Evolutionary conservation across 2,113 vertebrate genomes (phyloP).

Genomic region (Merops nubicus): DNA sequence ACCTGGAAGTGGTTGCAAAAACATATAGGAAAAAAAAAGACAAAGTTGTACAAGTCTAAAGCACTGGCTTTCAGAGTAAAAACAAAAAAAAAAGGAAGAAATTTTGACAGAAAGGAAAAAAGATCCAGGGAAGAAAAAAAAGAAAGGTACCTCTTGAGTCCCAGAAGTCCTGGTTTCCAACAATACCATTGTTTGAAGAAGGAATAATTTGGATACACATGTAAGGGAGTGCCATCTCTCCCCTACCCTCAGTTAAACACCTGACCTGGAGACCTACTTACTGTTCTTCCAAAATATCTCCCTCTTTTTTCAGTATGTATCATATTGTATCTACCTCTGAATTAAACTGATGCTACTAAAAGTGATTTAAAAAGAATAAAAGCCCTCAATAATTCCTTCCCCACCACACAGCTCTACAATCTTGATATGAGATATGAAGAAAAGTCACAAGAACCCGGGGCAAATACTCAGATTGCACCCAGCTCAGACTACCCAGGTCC

Average conservation of each 20-base stretch:
- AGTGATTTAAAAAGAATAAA: too few species aligned
- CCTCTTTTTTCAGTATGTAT: not conserved
- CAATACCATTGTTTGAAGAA: fast-evolving
- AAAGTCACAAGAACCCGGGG: not conserved
- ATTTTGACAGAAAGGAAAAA: too few species aligned
- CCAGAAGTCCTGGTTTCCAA: not conserved
- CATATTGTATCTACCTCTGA: not conserved
- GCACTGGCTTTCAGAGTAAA: not conserved
- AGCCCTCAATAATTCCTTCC: not conserved
- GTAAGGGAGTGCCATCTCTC: not conserved
- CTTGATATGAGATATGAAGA: not conserved
- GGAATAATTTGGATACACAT: not conserved
- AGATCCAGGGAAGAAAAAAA: not conserved
- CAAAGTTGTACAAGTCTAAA: not conserved
- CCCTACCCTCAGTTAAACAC: not conserved
- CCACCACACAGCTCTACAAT: not conserved
- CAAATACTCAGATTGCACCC: not conserved
- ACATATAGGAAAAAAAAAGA: not conserved
- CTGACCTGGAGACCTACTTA: not conserved
- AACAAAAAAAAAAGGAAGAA: not conserved
- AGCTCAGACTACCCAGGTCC: not conserved
- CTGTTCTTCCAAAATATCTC: not conserved
- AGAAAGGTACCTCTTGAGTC: not conserved
- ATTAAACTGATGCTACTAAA: not conserved
- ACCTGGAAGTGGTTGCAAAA: not conserved